A percentile compares a stretch with the other conserved stretches of the same genome.
Evolutionary conservation across 2,113 vertebrate genomes (phyloP).

Genomic region (Cheilinus undulatus): DNA sequence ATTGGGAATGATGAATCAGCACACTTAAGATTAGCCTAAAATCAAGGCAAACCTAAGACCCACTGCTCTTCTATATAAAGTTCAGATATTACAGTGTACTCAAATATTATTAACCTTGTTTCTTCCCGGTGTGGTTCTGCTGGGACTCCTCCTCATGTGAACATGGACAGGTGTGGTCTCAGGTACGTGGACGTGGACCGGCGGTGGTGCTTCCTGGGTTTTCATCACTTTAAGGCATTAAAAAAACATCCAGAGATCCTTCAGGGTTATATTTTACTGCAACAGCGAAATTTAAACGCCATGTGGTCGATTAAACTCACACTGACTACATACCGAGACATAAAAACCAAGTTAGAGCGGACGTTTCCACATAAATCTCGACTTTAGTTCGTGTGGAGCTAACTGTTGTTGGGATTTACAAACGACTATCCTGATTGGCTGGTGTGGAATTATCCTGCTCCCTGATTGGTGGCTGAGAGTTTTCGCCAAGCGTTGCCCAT

Average conservation of each 20-base stretch:
- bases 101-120: conserved; percentile 69
- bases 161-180: conserved; percentile 94
- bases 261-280: no score
- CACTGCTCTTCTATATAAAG: no score
- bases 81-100: no score
- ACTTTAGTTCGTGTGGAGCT: conserved; percentile 6
- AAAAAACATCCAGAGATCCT: background rate
- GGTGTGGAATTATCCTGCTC: conserved; percentile 35
- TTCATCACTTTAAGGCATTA: conserved; percentile 84
- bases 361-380: no score
- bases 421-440: conserved; percentile 61
- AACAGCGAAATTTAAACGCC: no score
- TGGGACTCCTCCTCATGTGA: conserved; percentile 91
- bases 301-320: no score
- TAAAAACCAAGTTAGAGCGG: no score
- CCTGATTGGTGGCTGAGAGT: conserved; percentile 69
- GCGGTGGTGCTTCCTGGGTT: conserved; percentile 88
- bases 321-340: no score
- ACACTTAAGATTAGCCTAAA: no score
- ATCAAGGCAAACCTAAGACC: no score
- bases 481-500: conserved; percentile 55
- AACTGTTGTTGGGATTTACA: conserved; percentile 15
- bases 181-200: conserved; percentile 94
- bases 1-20: no score
- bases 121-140: conserved; percentile 39